phyloP scores from a whole-genome alignment of 2,888 invertebrate genomes.

The Tipula vernalis region DNA sequence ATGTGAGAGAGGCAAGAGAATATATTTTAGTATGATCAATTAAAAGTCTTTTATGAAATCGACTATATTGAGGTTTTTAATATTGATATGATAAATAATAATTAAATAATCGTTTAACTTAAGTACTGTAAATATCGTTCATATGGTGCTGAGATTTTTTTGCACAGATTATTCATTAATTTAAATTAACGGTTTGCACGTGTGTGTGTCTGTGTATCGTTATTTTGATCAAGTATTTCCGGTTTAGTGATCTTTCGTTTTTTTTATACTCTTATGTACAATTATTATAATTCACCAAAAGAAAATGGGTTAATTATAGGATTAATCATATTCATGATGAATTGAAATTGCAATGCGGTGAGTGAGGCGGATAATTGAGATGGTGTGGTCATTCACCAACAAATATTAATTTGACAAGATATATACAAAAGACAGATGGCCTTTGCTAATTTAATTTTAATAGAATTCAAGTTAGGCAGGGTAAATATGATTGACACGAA shows the following conservation, averaged over 20 bases:
- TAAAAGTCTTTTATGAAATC: not conserved
- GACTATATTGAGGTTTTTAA: not conserved
- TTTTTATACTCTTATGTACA: not conserved
- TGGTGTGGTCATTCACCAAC: no score
- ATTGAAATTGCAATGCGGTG: not conserved
- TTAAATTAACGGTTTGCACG: not conserved
- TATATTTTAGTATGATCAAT: not conserved
- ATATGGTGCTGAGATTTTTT: not conserved
- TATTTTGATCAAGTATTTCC: not conserved
- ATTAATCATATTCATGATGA: not conserved
- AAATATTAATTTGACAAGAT: no score
- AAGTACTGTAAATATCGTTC: not conserved
- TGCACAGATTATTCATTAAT: not conserved
- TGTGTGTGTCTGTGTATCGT: not conserved
- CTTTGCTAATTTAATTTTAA: no score
- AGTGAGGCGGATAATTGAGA: no score
- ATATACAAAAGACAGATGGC: no score
- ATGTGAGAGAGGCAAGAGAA: not conserved
- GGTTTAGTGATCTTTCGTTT: not conserved
- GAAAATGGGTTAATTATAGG: not conserved
- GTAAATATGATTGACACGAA: no score
- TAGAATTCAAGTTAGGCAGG: no score
- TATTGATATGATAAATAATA: not conserved
- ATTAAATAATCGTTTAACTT: not conserved
- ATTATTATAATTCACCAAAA: not conserved